Evolutionary conservation across 2,888 invertebrate genomes (phyloP).

Genomic region (Dryobota labecula): DNA sequence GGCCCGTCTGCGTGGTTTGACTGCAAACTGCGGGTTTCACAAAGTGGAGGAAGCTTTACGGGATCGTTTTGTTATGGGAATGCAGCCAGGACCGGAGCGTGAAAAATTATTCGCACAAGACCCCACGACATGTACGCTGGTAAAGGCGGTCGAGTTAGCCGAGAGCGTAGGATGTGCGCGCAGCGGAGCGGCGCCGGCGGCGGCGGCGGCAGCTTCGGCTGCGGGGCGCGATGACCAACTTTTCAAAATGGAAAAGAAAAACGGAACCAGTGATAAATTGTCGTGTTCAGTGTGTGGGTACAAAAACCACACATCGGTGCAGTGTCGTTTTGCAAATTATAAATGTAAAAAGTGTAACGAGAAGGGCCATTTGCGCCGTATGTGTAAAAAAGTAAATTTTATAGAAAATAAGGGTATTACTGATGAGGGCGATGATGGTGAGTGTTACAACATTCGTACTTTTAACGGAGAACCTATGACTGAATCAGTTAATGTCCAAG

Average conservation of each 20-base stretch:
- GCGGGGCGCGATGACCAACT: not conserved
- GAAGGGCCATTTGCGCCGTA: not conserved
- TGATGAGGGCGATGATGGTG: not conserved
- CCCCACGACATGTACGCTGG: not conserved
- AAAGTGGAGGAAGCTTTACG: no score
- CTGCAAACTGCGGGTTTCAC: no score
- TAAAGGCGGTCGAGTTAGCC: not conserved
- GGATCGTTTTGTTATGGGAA: no score
- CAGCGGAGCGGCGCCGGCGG: not conserved
- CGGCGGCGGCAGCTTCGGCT: not conserved
- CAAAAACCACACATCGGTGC: not conserved
- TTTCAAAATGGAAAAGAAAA: not conserved
- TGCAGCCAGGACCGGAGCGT: no score
- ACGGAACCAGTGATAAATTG: not conserved
- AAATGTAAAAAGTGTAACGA: not conserved
- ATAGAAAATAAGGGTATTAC: not conserved
- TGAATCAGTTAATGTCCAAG: not conserved
- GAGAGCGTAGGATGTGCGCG: not conserved
- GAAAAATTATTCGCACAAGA: no score
- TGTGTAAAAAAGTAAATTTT: no score
- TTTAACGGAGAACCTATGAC: not conserved
- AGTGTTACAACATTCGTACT: not conserved
- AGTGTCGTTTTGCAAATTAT: not conserved
- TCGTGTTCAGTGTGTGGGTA: not conserved
- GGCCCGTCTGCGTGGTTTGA: no score